phyloP scores from a whole-genome alignment of 2,797 vertebrate species.

The Clarias laeviceps region DNA sequence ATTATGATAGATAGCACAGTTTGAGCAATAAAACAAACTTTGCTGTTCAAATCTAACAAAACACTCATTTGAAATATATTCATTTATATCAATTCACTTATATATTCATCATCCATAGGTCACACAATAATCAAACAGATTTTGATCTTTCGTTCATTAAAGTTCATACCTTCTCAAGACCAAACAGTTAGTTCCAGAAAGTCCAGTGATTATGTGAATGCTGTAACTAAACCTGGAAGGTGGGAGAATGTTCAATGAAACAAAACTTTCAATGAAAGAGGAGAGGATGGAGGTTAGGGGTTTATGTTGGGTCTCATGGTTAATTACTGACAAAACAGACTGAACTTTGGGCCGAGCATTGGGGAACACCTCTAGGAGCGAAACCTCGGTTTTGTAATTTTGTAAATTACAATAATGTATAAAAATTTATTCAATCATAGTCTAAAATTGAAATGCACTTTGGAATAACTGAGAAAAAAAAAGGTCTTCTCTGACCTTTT shows the following conservation, averaged over 20 bases:
- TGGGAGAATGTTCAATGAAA: slow-evolving; percentile 5
- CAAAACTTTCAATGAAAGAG: not conserved
- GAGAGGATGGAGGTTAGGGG: slow-evolving; percentile 15
- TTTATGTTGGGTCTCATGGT: slow-evolving; percentile 54
- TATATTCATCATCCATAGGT: not conserved
- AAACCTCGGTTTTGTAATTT: slow-evolving; percentile 21
- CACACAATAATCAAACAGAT: not conserved
- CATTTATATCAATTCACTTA: not conserved
- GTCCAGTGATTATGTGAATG: not conserved
- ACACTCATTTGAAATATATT: not conserved
- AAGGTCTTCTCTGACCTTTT: not conserved
- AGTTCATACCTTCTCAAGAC: slow-evolving; percentile 2
- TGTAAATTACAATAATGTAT: too few relatives aligned
- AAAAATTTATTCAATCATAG: too few relatives aligned
- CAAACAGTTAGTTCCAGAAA: not conserved
- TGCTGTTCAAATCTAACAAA: not conserved
- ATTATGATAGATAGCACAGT: not conserved
- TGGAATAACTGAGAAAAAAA: not conserved
- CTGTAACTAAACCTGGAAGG: not conserved
- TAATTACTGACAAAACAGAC: slow-evolving; percentile 70
- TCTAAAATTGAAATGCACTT: not conserved
- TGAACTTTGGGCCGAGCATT: slow-evolving; percentile 51
- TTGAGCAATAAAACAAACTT: not conserved
- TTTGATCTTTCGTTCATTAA: not conserved
- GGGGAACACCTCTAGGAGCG: slow-evolving; percentile 47